phyloP scores from a whole-genome alignment of 2,113 vertebrate genomes.

The Columbina picui region DNA sequence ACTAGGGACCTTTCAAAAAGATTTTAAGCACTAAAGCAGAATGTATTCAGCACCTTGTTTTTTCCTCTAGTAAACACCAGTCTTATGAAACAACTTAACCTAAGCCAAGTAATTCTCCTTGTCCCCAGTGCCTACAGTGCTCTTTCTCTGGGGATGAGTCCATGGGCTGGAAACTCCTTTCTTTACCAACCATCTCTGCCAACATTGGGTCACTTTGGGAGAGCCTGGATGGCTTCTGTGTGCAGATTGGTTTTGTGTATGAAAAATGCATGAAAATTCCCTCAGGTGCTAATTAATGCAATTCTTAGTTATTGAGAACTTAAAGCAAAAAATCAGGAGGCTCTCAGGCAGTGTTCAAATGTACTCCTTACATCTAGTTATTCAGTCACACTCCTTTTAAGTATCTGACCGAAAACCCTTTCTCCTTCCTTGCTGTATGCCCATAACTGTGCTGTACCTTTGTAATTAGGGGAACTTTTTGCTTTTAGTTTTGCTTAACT shows the following conservation, averaged over 20 bases:
- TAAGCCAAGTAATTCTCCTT: neutral
- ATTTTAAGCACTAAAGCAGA: neutral
- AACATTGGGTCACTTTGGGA: neutral
- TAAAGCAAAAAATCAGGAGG: neutral
- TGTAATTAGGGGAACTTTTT: neutral
- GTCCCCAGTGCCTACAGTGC: neutral
- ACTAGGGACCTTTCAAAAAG: neutral
- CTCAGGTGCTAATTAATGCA: conserved; percentile 7
- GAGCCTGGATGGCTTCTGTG: neutral
- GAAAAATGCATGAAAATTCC: conserved; percentile 11
- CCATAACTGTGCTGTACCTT: neutral
- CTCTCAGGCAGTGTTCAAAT: neutral
- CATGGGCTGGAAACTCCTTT: neutral
- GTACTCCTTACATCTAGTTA: neutral
- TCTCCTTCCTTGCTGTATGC: neutral
- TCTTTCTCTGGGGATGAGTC: fast-evolving
- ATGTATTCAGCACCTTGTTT: neutral
- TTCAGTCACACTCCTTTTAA: neutral
- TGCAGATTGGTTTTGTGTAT: neutral
- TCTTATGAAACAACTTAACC: neutral
- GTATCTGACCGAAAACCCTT: neutral
- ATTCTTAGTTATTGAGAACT: neutral
- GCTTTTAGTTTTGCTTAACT: neutral
- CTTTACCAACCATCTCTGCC: neutral
- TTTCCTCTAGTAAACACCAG: neutral